These are phyloP conservation scores for Sarcophaga bullata DNA, from an alignment of 1,140 invertebrate species.

Conservation along the genomic window DNA sequence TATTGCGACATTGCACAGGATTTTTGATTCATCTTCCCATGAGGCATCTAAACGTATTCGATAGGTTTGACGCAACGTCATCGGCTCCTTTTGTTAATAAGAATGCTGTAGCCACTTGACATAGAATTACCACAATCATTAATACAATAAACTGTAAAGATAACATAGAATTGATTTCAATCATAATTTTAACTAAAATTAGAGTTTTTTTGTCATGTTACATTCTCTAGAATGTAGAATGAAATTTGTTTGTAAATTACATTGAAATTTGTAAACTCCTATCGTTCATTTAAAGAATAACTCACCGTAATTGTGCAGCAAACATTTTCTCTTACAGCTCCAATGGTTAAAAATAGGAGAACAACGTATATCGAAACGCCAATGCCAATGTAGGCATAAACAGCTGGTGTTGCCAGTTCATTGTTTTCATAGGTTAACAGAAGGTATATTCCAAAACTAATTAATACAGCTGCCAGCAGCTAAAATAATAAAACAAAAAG, in stretches of 20 bases:
- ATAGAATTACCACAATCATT: slow-evolving; percentile 52
- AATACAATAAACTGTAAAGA: slow-evolving; percentile 52
- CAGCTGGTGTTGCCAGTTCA: slow-evolving; percentile 43
- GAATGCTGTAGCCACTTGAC: slow-evolving; percentile 47
- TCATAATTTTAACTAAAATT: background rate
- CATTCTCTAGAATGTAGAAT: background rate
- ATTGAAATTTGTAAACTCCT: background rate
- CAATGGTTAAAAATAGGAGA: slow-evolving; percentile 56
- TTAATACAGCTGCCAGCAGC: slow-evolving; percentile 57
- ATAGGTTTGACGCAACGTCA: slow-evolving; percentile 50
- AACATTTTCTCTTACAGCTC: slow-evolving; percentile 58
- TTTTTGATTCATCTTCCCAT: slow-evolving; percentile 59
- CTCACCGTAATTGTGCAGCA: slow-evolving; percentile 61
- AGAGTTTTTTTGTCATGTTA: too few relatives aligned
- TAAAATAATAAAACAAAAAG: slow-evolving; percentile 42
- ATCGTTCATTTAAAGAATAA: background rate
- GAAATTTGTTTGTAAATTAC: background rate
- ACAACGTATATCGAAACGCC: slow-evolving; percentile 51
- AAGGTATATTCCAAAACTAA: slow-evolving; percentile 58
- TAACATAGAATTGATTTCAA: background rate
- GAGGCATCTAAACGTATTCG: slow-evolving; percentile 51
- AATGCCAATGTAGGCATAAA: slow-evolving; percentile 50
- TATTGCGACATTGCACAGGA: slow-evolving; percentile 60
- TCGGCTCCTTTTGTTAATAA: slow-evolving; percentile 44
- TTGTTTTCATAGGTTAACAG: slow-evolving; percentile 53